Evolutionary conservation across 2,797 vertebrate species (phyloP).

Genomic region (Agapornis canus): DNA sequence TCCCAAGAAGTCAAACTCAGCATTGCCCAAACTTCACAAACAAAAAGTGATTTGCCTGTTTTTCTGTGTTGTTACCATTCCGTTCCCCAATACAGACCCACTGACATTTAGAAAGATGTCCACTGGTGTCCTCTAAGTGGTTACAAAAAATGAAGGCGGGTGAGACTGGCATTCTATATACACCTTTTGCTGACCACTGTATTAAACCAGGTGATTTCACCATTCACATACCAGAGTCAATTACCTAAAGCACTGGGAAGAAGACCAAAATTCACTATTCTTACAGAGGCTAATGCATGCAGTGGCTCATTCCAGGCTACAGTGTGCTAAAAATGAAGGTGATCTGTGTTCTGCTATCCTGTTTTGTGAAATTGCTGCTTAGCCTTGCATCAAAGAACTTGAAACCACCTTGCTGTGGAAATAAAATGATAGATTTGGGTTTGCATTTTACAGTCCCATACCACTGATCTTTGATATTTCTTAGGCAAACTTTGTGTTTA

Average conservation of each 20-base stretch:
- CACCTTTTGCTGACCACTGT: not conserved
- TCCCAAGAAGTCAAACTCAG: not conserved
- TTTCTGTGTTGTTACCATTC: not conserved
- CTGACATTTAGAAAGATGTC: not conserved
- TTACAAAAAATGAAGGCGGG: not conserved
- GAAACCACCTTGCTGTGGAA: not conserved
- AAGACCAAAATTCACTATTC: not conserved
- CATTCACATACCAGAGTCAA: rapidly evolving
- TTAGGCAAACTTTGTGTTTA: constrained; percentile 17
- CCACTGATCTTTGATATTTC: constrained; percentile 29
- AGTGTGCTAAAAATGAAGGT: not conserved
- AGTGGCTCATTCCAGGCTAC: not conserved
- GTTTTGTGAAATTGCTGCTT: constrained; percentile 29
- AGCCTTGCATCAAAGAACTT: constrained; percentile 12
- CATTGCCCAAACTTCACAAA: not conserved
- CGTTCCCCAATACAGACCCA: not conserved
- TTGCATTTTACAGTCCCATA: constrained; percentile 3
- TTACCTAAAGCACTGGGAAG: not conserved
- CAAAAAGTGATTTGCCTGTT: not conserved
- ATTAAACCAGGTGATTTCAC: not conserved
- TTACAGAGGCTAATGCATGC: not conserved
- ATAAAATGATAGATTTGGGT: constrained; percentile 33
- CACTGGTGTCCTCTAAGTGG: not conserved
- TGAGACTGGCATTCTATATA: not conserved
- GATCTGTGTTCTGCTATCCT: not conserved